Base-by-base conservation (phyloP, 2,113 vertebrate species). In the Salvelinus namaycush region DNA sequence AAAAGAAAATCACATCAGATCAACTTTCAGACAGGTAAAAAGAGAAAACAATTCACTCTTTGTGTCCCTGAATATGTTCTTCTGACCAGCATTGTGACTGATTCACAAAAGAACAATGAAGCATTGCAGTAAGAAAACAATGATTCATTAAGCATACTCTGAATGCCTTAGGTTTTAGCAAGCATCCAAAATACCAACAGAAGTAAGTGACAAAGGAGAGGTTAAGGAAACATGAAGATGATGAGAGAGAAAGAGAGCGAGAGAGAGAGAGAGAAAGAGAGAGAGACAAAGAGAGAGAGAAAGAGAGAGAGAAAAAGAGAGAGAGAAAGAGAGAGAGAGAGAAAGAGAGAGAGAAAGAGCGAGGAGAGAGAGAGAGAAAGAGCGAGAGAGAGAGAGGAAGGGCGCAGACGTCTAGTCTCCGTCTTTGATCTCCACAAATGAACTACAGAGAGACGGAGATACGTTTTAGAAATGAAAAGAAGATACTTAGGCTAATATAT, bases 351-450 rank as follows among this genome's bases (percentile, higher is more conserved):
- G 26, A 27, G 26, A 27, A 2, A 29, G 27, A 29, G 26, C 1
- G 26, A 27, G 26, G 27, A 29, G 27, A 29, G 27, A 29, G 3
- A 29, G 27, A 29, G 27, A 29, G 27, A 29, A 2, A 29, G 27
- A 3, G 27, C 0, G 6, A 49, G 20, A 11, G 34, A 64, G n/a
- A 8, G 27, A 24, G 20, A 7, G 9, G 69, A 26, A n/a, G 26
- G 51, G 14, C 13, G 24, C 68, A 51, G 14, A 16, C 59, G 18
- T 54, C 14, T n/a, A 64, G 57, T 44, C 29, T 16, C 31, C 1
- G 20, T 39, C 65, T 80, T 77, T 84, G 70, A 83, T 81, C 68
- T 73, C 49, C n/a, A 60, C 65, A 74, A 68, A 68, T 16, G 14
- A 68, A 31, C 66, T 16, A 68, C 65, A 69, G 71, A 64, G 57